Percentiles rank a stretch among this genome's conserved stretches.
Evolutionary conservation across 2,888 invertebrate genomes (phyloP).

Genomic region (Ectobius pallidus): DNA sequence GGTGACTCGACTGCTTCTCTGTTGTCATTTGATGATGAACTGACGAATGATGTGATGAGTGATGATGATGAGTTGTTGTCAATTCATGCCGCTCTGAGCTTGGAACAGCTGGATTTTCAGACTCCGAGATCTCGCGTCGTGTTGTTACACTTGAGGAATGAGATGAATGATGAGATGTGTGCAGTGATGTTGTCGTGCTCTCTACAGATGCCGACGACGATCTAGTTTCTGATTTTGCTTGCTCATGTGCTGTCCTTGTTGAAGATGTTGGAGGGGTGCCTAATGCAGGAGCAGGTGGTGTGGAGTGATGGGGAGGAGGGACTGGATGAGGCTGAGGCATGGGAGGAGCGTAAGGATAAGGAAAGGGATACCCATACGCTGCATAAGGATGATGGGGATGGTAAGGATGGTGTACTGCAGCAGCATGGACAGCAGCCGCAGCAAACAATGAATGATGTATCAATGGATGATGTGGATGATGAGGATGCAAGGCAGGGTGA

Average conservation of each 20-base stretch:
- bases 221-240: conserved; percentile 40
- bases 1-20: conserved; percentile 35
- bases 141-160: conserved; percentile 71
- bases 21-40: conserved; percentile 39
- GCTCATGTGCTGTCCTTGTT: conserved; percentile 32
- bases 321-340: conserved; percentile 70
- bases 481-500: conserved; percentile 51
- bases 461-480: conserved; percentile 75
- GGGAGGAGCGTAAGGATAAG: conserved; percentile 71
- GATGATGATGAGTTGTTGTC: conserved; percentile 69
- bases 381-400: conserved; percentile 62
- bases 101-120: neutral
- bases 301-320: conserved; percentile 55
- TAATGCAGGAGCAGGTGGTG: conserved; percentile 26
- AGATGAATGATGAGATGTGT: conserved; percentile 71
- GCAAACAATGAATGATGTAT: conserved; percentile 72
- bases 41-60: conserved; percentile 63
- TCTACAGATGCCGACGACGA: conserved; percentile 63
- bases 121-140: conserved; percentile 50
- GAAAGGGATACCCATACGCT: conserved; percentile 68
- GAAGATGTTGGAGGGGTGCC: conserved; percentile 23
- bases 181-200: conserved; percentile 67
- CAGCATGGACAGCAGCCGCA: conserved; percentile 62
- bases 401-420: conserved; percentile 72
- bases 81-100: conserved; percentile 57